A percentile compares a stretch with the other conserved stretches of the same genome.
phyloP scores from a whole-genome alignment of 1,140 invertebrate species.

The Cydia strobilella region DNA sequence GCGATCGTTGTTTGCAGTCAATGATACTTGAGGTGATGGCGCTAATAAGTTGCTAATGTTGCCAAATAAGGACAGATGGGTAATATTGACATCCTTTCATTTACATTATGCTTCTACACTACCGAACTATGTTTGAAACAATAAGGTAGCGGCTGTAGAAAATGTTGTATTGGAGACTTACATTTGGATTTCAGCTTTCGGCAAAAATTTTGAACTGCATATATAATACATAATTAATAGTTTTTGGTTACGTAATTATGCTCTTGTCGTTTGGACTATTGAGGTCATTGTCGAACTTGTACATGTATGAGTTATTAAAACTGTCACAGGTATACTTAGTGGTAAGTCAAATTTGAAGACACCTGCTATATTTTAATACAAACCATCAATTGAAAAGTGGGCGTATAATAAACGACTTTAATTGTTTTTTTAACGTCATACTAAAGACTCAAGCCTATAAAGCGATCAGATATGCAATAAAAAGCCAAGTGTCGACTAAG shows the following conservation, averaged over 20 bases:
- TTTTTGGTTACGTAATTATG: too few relatives aligned
- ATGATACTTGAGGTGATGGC: slow-evolving; percentile 13
- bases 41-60: slow-evolving; percentile 16
- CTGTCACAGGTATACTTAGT: background rate
- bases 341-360: background rate
- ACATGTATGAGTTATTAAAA: background rate
- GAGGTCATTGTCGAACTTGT: background rate
- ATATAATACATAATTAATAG: background rate
- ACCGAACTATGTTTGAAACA: too few relatives aligned
- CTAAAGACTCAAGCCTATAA: slow-evolving; percentile 3
- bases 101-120: background rate
- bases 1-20: slow-evolving; percentile 1
- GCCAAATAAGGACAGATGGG: background rate
- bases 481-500: slow-evolving; percentile 29
- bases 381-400: background rate
- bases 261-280: background rate
- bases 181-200: too few relatives aligned
- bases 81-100: background rate
- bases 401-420: slow-evolving; percentile 28
- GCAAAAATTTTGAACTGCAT: background rate
- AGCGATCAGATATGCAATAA: slow-evolving; percentile 23
- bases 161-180: too few relatives aligned
- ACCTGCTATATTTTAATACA: slow-evolving; percentile 5
- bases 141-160: too few relatives aligned
- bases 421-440: slow-evolving; percentile 12